phyloP scores from a whole-genome alignment of 1,140 invertebrate species.

The Hycleus phaleratus region DNA sequence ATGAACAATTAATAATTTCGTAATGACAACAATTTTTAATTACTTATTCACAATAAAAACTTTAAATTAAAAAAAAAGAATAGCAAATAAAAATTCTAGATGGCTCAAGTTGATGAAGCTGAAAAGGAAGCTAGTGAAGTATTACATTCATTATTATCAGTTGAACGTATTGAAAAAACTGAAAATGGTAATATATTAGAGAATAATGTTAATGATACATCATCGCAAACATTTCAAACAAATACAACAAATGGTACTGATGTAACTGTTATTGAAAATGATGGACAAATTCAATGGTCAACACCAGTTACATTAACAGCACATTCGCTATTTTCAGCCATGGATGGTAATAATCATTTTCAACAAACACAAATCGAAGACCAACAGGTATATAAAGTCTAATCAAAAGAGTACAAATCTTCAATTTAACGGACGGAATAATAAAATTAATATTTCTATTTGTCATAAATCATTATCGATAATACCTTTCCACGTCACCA shows the following conservation, averaged over 20 bases:
- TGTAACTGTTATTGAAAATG: conserved; percentile 39
- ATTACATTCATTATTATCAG: conserved; percentile 53
- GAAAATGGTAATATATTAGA: conserved; percentile 43
- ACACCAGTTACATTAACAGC: conserved; percentile 45
- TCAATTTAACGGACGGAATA: too few relatives aligned
- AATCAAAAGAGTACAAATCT: neutral
- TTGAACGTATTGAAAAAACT: conserved; percentile 51
- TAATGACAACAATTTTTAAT: neutral
- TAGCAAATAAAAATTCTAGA: conserved; percentile 19
- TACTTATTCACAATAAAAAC: neutral
- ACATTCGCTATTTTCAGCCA: conserved; percentile 37
- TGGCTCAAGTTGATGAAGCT: conserved; percentile 40
- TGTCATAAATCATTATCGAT: too few relatives aligned
- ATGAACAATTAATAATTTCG: neutral
- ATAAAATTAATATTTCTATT: too few relatives aligned
- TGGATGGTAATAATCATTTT: conserved; percentile 35
- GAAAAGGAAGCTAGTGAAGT: conserved; percentile 61
- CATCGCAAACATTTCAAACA: conserved; percentile 29
- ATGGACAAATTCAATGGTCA: conserved; percentile 50
- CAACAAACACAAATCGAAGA: conserved; percentile 33
- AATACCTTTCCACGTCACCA: too few relatives aligned
- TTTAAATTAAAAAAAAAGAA: neutral
- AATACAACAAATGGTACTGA: conserved; percentile 38
- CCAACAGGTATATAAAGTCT: conserved; percentile 29
- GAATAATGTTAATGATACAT: conserved; percentile 38